Base-by-base conservation (phyloP, 1,140 invertebrate genomes). In the Colletes latitarsis region DNA sequence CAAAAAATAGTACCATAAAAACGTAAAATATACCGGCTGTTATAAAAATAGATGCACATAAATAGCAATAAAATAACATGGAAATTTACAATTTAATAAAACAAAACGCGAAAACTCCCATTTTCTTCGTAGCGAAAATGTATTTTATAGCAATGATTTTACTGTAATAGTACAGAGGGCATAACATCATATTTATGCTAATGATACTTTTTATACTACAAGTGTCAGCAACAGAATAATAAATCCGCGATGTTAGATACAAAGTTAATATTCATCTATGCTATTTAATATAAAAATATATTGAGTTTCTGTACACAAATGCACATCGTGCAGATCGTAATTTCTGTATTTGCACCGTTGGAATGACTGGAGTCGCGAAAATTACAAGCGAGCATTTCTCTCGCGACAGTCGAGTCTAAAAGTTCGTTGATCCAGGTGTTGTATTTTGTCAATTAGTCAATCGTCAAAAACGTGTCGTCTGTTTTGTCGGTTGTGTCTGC, bases 401-500 rank as follows among this genome's bases (percentile, higher is more conserved):
- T 60, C 17, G 1, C 9, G n/a, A 49, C 5, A 12, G 52, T 10
- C 8, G 5, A 6, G 21, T 14, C 10, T 49, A 17, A 10, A 19
- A 12, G 15, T 53, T 19, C 14, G 14, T 21, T 21, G 9, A 12
- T 53, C 21, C 17, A 39, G 21, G 0, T 60, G 14, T n/a, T 14
- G 21, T 10, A 12, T 30, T 6, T 63, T 52, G 53, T 52, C 19
- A 63, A n/a, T 68, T 21, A 4, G 5, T 86, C 82, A 88, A 62
- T 84, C 74, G 62, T 70, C 68, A 68, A 82, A 49, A 66, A 86
- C 57, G 46, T 90, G 84, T 19, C 89, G 85, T 55, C 81, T 88
- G 67, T 90, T 89, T n/a, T 91, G 90, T 43, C 89, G 91, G 30
- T 82, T 66, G 57, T 91, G 91, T 78, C 85, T 84, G 70, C 89